These are phyloP conservation scores for Gallinago nigripennis DNA, from an alignment of 2,797 vertebrate species.

Conservation along the genomic window DNA sequence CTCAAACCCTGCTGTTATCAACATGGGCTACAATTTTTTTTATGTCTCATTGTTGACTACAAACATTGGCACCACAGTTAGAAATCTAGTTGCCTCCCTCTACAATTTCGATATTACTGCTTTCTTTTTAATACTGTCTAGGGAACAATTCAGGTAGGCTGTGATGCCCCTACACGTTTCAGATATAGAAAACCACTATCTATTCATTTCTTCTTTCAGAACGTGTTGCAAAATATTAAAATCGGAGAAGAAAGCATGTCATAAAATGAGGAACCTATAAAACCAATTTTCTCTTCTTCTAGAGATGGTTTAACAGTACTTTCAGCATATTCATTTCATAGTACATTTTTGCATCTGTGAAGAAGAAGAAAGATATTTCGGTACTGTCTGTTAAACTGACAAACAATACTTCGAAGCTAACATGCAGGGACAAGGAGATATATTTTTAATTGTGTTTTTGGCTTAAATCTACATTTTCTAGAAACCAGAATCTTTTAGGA, in stretches of 20 bases:
- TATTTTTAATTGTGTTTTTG: slow-evolving; percentile 68
- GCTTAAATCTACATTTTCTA: slow-evolving; percentile 58
- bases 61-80: slow-evolving; percentile 64
- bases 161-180: slow-evolving; percentile 61
- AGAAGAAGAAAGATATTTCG: slow-evolving; percentile 40
- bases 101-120: slow-evolving; percentile 64
- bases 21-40: slow-evolving; percentile 63
- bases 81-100: slow-evolving; percentile 58
- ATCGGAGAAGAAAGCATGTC: slow-evolving; percentile 54
- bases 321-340: slow-evolving; percentile 47
- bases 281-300: slow-evolving; percentile 61
- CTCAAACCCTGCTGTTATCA: slow-evolving; percentile 65
- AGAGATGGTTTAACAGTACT: slow-evolving; percentile 63
- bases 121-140: slow-evolving; percentile 62
- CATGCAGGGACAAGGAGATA: slow-evolving; percentile 47
- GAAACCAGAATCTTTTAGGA: slow-evolving; percentile 57
- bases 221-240: slow-evolving; percentile 65
- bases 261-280: slow-evolving; percentile 65
- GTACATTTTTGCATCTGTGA: slow-evolving; percentile 48
- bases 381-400: slow-evolving; percentile 52
- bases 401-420: slow-evolving; percentile 53
- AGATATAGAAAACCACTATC: slow-evolving; percentile 57
- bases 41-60: slow-evolving; percentile 68
- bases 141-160: slow-evolving; percentile 66
- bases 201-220: slow-evolving; percentile 63